Evolutionary conservation across 2,113 vertebrate species (phyloP).

Genomic region (Phalacrocorax aristotelis): DNA sequence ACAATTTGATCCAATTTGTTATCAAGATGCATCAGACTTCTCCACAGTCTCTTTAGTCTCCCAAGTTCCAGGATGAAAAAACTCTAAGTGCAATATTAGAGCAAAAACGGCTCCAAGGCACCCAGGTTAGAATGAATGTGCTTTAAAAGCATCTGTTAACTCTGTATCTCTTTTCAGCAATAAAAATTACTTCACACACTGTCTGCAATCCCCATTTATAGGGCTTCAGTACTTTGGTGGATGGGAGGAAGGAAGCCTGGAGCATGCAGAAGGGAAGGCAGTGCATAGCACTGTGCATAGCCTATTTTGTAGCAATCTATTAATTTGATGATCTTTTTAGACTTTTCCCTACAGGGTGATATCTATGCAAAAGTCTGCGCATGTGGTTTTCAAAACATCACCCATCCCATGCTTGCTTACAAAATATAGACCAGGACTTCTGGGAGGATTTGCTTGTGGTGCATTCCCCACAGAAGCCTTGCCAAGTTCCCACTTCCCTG

Average conservation of each 20-base stretch:
- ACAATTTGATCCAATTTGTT: constrained; percentile 56
- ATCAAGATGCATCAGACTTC: not conserved
- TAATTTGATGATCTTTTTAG: not conserved
- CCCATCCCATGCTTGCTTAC: not conserved
- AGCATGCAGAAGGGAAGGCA: not conserved
- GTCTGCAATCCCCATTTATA: not conserved
- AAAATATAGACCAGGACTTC: not conserved
- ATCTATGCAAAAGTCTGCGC: not conserved
- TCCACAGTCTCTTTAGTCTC: not conserved
- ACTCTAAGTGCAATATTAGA: constrained; percentile 12
- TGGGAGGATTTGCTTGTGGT: not conserved
- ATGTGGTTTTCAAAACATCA: not conserved
- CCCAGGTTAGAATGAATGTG: not conserved
- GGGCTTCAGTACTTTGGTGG: not conserved
- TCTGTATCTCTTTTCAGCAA: not conserved
- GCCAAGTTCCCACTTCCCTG: not conserved
- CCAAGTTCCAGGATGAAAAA: not conserved
- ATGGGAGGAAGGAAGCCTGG: not conserved
- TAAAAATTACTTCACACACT: not conserved
- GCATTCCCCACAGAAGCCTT: not conserved
- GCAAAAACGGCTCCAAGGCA: constrained; percentile 38
- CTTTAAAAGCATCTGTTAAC: constrained; percentile 57
- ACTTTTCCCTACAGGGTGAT: not conserved
- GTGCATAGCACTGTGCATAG: not conserved
- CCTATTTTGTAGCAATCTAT: not conserved